Evolutionary conservation across 2,113 vertebrate genomes (phyloP).

Genomic region (Heterotis niloticus): DNA sequence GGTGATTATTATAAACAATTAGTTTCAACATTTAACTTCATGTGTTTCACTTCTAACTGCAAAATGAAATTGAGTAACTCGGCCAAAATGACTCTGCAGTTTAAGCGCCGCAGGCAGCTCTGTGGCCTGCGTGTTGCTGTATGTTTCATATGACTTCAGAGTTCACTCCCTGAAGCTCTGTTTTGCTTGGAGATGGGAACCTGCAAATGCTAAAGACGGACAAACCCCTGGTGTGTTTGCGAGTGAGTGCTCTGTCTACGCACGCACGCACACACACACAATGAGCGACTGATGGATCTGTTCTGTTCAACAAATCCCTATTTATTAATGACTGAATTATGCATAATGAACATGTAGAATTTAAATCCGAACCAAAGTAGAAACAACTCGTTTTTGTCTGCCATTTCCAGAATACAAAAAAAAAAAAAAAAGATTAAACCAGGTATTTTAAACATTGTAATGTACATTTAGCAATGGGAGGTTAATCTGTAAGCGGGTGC

Average conservation of each 20-base stretch:
- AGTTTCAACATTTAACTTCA: no score
- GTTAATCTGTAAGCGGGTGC: conserved; percentile 14
- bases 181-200: no score
- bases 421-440: conserved; percentile 14
- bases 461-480: conserved; percentile 14
- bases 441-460: conserved; percentile 1
- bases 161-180: no score
- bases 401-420: conserved; percentile 10
- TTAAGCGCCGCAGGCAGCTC: no score
- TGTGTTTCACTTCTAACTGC: no score
- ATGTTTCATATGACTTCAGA: no score
- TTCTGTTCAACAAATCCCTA: conserved; percentile 27
- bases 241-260: neutral
- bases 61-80: no score
- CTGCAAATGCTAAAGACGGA: no score
- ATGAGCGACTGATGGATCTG: neutral
- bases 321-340: conserved; percentile 35
- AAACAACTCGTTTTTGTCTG: conserved; percentile 1
- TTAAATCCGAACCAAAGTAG: conserved; percentile 20
- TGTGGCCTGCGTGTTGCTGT: no score
- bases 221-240: no score
- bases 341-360: conserved; percentile 21
- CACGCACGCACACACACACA: neutral
- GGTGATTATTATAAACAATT: no score
- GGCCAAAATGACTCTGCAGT: no score